Percentiles rank a stretch among this genome's conserved stretches.
Evolutionary conservation across 2,888 invertebrate genomes (phyloP).

Genomic region (Eupeodes latifasciatus): DNA sequence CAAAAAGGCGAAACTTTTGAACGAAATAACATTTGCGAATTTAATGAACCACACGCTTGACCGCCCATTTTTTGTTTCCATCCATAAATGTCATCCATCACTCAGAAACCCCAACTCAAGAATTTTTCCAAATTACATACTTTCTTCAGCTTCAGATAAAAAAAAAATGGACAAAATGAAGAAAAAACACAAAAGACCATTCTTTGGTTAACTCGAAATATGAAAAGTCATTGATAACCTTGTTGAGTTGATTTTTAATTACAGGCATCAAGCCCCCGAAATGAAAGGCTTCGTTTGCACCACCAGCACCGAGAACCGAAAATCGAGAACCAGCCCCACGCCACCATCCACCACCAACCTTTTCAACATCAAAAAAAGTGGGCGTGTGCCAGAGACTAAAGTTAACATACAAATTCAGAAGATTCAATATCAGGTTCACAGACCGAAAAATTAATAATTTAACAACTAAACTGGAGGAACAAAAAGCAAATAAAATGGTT

Average conservation of each 20-base stretch:
- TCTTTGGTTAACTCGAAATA: slow-evolving; percentile 22
- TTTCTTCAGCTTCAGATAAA: slow-evolving; percentile 14
- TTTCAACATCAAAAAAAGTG: slow-evolving; percentile 44
- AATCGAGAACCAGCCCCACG: neutral
- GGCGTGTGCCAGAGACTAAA: slow-evolving; percentile 56
- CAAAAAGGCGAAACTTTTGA: slow-evolving; percentile 1
- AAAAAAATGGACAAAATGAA: neutral
- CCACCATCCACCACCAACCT: too few relatives aligned
- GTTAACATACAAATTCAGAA: slow-evolving; percentile 71
- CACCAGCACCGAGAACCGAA: neutral
- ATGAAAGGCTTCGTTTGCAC: slow-evolving; percentile 23
- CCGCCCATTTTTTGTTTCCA: slow-evolving; percentile 54
- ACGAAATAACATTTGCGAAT: slow-evolving; percentile 37
- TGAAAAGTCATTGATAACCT: slow-evolving; percentile 66
- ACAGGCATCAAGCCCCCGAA: slow-evolving; percentile 68
- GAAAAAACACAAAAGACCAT: slow-evolving; percentile 1
- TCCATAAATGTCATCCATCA: slow-evolving; percentile 76
- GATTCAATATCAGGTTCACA: slow-evolving; percentile 68
- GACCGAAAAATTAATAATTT: slow-evolving; percentile 37
- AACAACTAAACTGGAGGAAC: slow-evolving; percentile 2
- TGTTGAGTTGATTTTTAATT: slow-evolving; percentile 75
- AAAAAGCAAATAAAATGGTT: neutral
- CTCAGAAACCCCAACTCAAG: slow-evolving; percentile 32
- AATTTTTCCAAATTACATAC: slow-evolving; percentile 61
- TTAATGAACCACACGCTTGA: slow-evolving; percentile 44